Conservation (phyloP, 2,888 invertebrate species). For the Acanthopleura granulata region DNA sequence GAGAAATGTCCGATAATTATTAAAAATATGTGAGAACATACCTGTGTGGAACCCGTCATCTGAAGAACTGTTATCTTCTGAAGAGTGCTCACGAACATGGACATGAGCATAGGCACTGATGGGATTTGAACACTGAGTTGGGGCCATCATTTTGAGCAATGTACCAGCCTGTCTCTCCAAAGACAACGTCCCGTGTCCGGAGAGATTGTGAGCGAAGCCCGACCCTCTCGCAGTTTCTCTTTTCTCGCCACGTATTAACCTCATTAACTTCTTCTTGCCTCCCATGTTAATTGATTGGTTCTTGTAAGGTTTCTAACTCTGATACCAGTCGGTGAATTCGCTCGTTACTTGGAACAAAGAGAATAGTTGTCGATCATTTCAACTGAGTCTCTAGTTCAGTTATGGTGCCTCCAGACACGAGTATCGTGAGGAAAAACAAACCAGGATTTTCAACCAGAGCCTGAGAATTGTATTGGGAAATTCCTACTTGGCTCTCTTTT, state of each 20-base stretch:
- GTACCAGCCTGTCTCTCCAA: conserved; percentile 15
- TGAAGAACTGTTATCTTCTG: conserved; percentile 13
- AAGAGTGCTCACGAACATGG: not conserved
- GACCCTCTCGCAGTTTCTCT: not conserved
- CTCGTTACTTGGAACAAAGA: too few species aligned
- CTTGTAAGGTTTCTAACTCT: not conserved
- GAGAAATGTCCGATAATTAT: too few species aligned
- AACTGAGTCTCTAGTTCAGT: too few species aligned
- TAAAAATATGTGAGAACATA: not conserved
- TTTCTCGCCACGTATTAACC: conserved; percentile 6
- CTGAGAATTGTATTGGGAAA: too few species aligned
- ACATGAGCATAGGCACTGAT: conserved; percentile 18
- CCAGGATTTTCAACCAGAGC: too few species aligned
- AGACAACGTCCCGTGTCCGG: conserved; percentile 3
- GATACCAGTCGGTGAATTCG: too few species aligned
- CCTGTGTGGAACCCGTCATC: conserved; percentile 16
- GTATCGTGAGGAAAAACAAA: too few species aligned
- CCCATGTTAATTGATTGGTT: not conserved
- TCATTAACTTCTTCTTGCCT: conserved; percentile 13
- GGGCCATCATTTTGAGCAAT: conserved; percentile 16
- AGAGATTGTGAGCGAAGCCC: not conserved
- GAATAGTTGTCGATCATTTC: too few species aligned
- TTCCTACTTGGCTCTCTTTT: too few species aligned
- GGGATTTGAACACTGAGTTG: not conserved
- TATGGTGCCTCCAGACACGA: too few species aligned